These are phyloP conservation scores for Ctenopoma multispine DNA, from an alignment of 2,797 vertebrate genomes.

Conservation along the genomic window DNA sequence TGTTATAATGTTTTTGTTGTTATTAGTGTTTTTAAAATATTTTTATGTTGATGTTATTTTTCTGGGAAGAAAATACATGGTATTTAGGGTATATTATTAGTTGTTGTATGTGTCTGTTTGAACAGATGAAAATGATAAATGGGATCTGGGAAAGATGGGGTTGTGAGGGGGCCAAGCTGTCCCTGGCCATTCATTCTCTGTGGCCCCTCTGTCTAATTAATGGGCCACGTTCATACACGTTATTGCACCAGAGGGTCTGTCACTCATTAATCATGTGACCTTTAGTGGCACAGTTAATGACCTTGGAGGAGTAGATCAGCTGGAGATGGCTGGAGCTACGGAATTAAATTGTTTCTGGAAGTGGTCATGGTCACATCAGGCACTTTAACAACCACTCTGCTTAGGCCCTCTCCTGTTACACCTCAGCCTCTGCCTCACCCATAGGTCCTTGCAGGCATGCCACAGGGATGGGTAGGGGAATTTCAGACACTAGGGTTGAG, in stretches of 20 bases:
- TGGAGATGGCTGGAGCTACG: constrained; percentile 96
- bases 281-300: constrained; percentile 99
- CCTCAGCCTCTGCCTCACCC: constrained; percentile 52
- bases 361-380: constrained; percentile 98
- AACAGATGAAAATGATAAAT: constrained; percentile 79
- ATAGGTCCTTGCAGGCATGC: constrained; percentile 34
- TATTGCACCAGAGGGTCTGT: constrained; percentile 94
- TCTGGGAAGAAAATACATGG: constrained; percentile 14
- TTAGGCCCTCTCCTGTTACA: constrained; percentile 66
- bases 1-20: constrained; percentile 7
- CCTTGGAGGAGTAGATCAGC: constrained; percentile 99
- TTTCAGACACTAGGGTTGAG: constrained; percentile 43
- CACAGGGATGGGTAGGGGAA: constrained; percentile 28
- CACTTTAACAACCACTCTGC: constrained; percentile 92
- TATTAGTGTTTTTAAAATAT: constrained; percentile 2
- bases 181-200: constrained; percentile 89
- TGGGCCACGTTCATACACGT: constrained; percentile 92
- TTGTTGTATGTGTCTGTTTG: constrained; percentile 69
- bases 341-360: constrained; percentile 99
- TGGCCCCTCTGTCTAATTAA: constrained; percentile 95
- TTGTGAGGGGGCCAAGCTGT: constrained; percentile 83
- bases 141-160: constrained; percentile 75
- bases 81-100: constrained; percentile 55
- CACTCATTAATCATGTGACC: constrained; percentile 99
- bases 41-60: neutral